A percentile compares a stretch with the other conserved stretches of the same genome.
Evolutionary conservation across 2,888 invertebrate species (phyloP).

Genomic region (Calliopum simillimum): DNA sequence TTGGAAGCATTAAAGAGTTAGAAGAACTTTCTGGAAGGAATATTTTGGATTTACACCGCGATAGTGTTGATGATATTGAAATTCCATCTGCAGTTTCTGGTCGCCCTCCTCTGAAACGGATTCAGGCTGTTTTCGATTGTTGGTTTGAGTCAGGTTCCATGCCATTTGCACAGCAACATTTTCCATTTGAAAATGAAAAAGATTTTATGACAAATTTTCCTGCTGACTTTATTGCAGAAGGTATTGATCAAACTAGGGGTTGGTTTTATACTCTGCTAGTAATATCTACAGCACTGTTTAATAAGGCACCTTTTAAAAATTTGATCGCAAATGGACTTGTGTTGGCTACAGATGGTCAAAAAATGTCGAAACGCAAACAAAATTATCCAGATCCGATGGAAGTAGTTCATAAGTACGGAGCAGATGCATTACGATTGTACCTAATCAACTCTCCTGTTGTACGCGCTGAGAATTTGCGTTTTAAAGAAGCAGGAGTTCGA

Average conservation of each 20-base stretch:
- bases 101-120: constrained; percentile 84
- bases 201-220: constrained; percentile 93
- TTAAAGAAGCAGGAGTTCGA: constrained; percentile 96
- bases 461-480: constrained; percentile 93
- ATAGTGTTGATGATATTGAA: constrained; percentile 91
- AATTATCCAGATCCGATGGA: constrained; percentile 98
- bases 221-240: constrained; percentile 99
- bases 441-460: constrained; percentile 98
- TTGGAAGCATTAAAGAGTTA: constrained; percentile 94
- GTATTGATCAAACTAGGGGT: constrained; percentile 97
- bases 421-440: constrained; percentile 95
- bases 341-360: constrained; percentile 96
- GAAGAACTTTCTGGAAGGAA: constrained; percentile 83
- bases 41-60: constrained; percentile 93
- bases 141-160: constrained; percentile 99
- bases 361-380: constrained; percentile 99
- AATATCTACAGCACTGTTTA: constrained; percentile 93
- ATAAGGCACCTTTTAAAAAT: constrained; percentile 97
- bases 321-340: constrained; percentile 96
- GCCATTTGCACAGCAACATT: constrained; percentile 98
- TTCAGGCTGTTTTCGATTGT: constrained; percentile 98
- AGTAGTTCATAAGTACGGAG: constrained; percentile 91
- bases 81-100: constrained; percentile 91
- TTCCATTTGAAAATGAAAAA: constrained; percentile 92
- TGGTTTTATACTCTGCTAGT: constrained; percentile 99